phyloP scores from a whole-genome alignment of 2,888 invertebrate species.

The Lysandra bellargus region DNA sequence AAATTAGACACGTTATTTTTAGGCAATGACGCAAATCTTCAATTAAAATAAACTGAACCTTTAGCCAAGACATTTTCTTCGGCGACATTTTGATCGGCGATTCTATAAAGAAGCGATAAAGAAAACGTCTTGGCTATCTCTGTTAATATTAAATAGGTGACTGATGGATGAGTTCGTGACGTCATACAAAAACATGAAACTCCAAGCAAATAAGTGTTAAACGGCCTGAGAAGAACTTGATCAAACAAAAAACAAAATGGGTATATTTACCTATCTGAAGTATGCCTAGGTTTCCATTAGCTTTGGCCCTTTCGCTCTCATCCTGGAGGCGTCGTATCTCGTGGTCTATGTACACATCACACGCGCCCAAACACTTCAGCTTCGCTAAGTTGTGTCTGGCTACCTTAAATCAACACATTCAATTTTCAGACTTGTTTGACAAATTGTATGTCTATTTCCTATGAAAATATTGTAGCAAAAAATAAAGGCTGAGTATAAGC shows the following conservation, averaged over 20 bases:
- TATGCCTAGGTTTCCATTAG: constrained; percentile 49
- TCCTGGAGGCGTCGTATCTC: constrained; percentile 51
- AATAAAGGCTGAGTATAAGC: too few relatives aligned
- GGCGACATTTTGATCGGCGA: too few relatives aligned
- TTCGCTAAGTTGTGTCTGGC: constrained; percentile 53
- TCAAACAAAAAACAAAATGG: not conserved
- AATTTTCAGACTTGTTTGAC: not conserved
- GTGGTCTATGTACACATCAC: constrained; percentile 49
- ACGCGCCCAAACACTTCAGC: constrained; percentile 50
- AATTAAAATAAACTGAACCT: too few relatives aligned
- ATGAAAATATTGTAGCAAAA: not conserved
- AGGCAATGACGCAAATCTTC: too few relatives aligned
- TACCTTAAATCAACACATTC: constrained; percentile 48
- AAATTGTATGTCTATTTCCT: not conserved
- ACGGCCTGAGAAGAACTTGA: not conserved
- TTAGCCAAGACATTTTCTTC: too few relatives aligned
- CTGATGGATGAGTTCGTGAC: too few relatives aligned
- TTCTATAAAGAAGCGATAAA: too few relatives aligned
- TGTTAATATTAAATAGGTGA: too few relatives aligned
- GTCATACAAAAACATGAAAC: too few relatives aligned
- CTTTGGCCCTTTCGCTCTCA: constrained; percentile 55
- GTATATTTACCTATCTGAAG: constrained; percentile 54
- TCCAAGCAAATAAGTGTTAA: not conserved
- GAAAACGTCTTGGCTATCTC: too few relatives aligned
- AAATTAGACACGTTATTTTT: not conserved